phyloP scores from a whole-genome alignment of 1,140 invertebrate species.

The Eubasilissa regina region DNA sequence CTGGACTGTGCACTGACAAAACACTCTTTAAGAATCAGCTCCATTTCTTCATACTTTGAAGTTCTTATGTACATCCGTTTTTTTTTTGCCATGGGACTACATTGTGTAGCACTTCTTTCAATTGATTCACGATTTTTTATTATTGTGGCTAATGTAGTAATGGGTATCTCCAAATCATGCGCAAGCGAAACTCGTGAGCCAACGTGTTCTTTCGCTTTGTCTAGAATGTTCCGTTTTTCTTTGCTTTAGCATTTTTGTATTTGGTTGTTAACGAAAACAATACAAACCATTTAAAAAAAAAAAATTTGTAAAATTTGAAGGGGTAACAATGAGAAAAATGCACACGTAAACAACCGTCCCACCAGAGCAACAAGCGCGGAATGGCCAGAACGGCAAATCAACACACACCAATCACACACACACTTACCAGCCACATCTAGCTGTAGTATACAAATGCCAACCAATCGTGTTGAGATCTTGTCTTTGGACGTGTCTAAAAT shows the following conservation, averaged over 20 bases:
- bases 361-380: neutral
- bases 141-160: slow-evolving; percentile 29
- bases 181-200: too few relatives aligned
- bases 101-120: neutral
- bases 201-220: too few relatives aligned
- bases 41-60: too few relatives aligned
- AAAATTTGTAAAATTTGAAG: neutral
- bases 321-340: neutral
- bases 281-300: neutral
- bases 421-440: neutral
- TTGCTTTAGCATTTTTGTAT: neutral
- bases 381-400: neutral
- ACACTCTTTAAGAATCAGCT: slow-evolving; percentile 21
- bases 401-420: neutral
- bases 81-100: slow-evolving; percentile 18
- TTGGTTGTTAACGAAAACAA: neutral
- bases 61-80: too few relatives aligned
- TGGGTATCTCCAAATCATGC: slow-evolving; percentile 2
- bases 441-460: neutral
- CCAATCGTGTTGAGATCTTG: too few relatives aligned
- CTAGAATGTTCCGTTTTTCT: too few relatives aligned
- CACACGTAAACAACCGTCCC: neutral
- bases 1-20: too few relatives aligned
- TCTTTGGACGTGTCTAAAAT: neutral
- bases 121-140: neutral